Conservation (phyloP, 2,797 vertebrate genomes). For the Caiman crocodilus region DNA sequence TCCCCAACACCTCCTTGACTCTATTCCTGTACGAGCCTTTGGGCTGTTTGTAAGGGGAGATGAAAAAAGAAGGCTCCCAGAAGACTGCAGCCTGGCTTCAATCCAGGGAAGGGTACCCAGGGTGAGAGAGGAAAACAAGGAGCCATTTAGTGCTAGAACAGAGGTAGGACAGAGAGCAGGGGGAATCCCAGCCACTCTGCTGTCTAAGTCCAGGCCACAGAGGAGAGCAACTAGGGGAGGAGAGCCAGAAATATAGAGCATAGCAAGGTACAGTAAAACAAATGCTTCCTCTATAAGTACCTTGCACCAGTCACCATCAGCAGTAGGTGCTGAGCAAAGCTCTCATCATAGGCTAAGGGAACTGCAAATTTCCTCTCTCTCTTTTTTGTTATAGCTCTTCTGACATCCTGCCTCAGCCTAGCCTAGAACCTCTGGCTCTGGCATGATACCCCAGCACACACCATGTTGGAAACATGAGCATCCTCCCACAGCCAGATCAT, state of each 20-base stretch:
- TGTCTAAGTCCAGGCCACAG: not conserved
- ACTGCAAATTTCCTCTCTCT: not conserved
- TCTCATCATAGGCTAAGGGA: not conserved
- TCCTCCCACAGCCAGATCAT: not conserved
- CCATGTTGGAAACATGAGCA: not conserved
- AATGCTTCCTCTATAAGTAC: not conserved
- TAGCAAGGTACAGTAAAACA: not conserved
- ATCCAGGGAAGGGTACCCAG: not conserved
- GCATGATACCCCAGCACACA: not conserved
- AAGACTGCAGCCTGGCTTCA: not conserved
- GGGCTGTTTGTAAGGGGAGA: not conserved
- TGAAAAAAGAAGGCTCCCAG: not conserved
- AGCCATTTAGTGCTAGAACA: not conserved
- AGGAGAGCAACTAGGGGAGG: not conserved
- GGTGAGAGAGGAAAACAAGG: not conserved
- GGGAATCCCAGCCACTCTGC: not conserved
- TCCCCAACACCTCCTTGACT: not conserved
- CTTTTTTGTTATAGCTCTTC: not conserved
- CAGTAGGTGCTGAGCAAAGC: not conserved
- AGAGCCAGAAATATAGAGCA: not conserved
- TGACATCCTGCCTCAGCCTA: not conserved
- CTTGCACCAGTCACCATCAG: not conserved
- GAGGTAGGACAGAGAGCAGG: not conserved
- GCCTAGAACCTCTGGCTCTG: not conserved
- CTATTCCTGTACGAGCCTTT: not conserved